Base-by-base conservation (phyloP, 2,888 invertebrate species). In the Agrochola macilenta region DNA sequence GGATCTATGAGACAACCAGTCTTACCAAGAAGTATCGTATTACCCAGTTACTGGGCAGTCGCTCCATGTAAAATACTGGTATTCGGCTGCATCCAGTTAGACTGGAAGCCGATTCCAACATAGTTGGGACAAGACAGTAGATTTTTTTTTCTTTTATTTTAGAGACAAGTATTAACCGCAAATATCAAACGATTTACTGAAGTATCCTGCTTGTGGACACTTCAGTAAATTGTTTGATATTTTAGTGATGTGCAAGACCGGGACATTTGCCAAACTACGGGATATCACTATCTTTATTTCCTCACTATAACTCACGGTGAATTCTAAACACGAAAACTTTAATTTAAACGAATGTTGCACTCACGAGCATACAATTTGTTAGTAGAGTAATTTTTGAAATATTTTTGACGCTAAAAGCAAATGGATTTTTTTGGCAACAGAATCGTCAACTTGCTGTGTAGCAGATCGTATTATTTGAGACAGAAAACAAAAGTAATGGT, bases 241-340 rank as follows among this genome's bases (percentile, higher is more conserved):
- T n/a, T n/a, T 64, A 64, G 63, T 79, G 30, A 57, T 71, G 57
- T 78, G 73, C 49, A 60, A 72, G 35, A 43, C 8, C 73, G 73
- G 57, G 79, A 58, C 57, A 81, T 74, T 81, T 74, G 79, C 74
- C 61, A 81, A 79, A 79, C 54, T 57, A 39, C 66, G 35, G 61
- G 66, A 80, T 61, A 79, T 81, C 26, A 61, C 74, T 80, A 66
- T 72, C 57, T 52, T 78, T 72, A 72, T 58, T 52, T 52, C 57
- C 23, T 17, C 52, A 58, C 58, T 69, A 46, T 46, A 39, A 78
- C 61, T 69, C 60, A 57, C 54, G 9, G 23, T 49, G 46, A 58
- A 73, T 66, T 80, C 60, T 60, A 65, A 78, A 46, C 65, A 80
- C 35, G 80, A 52, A 81, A 77, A 71, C n/a, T 63, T 79, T 79